Evolutionary conservation across 1,140 invertebrate genomes (phyloP).

Genomic region (Dinoponera quadriceps): DNA sequence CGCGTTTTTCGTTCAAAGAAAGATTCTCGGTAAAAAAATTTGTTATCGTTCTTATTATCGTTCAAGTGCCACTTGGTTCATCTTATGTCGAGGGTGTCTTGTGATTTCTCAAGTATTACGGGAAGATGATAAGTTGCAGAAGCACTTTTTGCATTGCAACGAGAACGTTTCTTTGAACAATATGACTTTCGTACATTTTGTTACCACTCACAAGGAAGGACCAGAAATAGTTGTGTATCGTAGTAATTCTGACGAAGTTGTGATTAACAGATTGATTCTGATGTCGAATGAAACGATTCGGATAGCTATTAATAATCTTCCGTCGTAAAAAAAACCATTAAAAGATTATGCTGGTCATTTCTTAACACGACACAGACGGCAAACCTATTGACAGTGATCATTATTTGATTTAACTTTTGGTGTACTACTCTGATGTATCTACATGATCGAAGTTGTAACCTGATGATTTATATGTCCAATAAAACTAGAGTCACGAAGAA

Average conservation of each 20-base stretch:
- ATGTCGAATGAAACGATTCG: not conserved
- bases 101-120: not conserved
- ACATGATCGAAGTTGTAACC: conserved; percentile 36
- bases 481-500: conserved; percentile 41
- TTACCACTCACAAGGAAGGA: conserved; percentile 20
- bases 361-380: conserved; percentile 14
- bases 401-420: conserved; percentile 17
- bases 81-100: not conserved
- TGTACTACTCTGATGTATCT: conserved; percentile 69
- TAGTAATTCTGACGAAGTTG: not conserved
- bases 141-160: not conserved
- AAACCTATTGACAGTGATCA: conserved; percentile 45
- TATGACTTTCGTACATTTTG: conserved; percentile 10
- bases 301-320: conserved; percentile 30
- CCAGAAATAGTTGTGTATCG: not conserved
- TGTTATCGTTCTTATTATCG: no score
- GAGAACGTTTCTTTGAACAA: conserved; percentile 46
- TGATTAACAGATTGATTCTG: not conserved
- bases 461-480: conserved; percentile 15
- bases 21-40: not conserved
- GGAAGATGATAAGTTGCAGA: not conserved
- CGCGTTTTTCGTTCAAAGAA: conserved; percentile 58
- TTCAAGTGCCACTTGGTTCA: no score
- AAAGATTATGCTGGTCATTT: conserved; percentile 60
- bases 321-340: not conserved